Evolutionary conservation across 2,888 invertebrate species (phyloP), one percentile per base, ranked within the genome.

Genomic region (Drosophila histrio): DNA sequence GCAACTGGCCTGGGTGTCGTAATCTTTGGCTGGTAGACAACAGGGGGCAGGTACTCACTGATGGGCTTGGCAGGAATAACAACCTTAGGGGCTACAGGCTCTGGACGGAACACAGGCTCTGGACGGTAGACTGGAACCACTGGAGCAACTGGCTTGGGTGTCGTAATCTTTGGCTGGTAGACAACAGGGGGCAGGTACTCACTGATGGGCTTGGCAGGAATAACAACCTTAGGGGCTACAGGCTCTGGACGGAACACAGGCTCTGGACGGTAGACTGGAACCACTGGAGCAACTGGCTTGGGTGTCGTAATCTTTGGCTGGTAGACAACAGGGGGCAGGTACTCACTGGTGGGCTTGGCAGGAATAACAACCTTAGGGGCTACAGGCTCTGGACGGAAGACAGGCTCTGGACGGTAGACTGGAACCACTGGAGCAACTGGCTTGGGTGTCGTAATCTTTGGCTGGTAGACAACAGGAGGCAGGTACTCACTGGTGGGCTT

Each of bases 181-280:
- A 38, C 52, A 2, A 53, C 53, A 49, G 69, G 38, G 49, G 67
- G 71, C 62, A 60, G 28, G 63, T 66, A 67, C 19, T 69, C 72
- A 30, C 50, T 63, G 38, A 24, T 19, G 13, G 70, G 69, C 41
- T 53, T 53, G 17, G 56, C 72, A 19, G 58, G 36, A 11, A 47
- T 59, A 5, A 66, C 66, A 9, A 68, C 76, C 34, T 28, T 36
- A 13, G 30, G 75, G 19, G 44, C 34, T 2, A 54, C 58, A 4
- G 60, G 53, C 9, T 41, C 22, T 43, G 62, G 56, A 8, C 15
- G 41, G 36, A 44, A 19, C 28, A 65, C 64, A 4, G 59, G 59
- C 21, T 26, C 8, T 2, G 67, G 66, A 15, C 15, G 21, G 24
- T 44, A 50, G 15, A 53, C 58, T 3, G 67, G 62, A 7, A 28